A percentile compares a stretch with the other conserved stretches of the same genome.
Conservation (phyloP, 2,797 vertebrate species). For the Hippocampus kuda region DNA sequence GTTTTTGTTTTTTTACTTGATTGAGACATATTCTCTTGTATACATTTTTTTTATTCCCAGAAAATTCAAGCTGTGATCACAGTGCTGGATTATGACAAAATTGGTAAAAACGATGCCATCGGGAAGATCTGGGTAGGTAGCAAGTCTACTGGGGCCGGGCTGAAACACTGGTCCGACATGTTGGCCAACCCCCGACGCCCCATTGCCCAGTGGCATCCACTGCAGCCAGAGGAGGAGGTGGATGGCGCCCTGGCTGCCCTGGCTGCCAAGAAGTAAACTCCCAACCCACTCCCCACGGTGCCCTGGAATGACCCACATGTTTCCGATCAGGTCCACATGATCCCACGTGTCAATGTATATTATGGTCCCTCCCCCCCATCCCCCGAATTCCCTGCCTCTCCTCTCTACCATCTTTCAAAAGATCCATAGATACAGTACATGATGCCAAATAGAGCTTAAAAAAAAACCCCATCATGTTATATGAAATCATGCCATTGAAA, state of each 20-base stretch:
- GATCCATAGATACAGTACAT: constrained; percentile 41
- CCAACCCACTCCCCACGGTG: constrained; percentile 20
- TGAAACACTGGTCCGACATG: constrained; percentile 98
- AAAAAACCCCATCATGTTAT: constrained; percentile 39
- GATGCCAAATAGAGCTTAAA: constrained; percentile 50
- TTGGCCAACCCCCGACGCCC: constrained; percentile 92
- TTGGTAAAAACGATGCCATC: constrained; percentile 96
- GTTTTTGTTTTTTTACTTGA: not conserved
- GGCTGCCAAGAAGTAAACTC: constrained; percentile 82
- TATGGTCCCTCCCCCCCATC: constrained; percentile 35
- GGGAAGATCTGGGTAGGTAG: constrained; percentile 92
- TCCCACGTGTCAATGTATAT: constrained; percentile 51
- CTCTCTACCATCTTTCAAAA: constrained; percentile 35
- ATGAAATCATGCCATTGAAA: constrained; percentile 51
- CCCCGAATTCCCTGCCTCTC: constrained; percentile 17
- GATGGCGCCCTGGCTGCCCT: constrained; percentile 77
- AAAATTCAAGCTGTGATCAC: constrained; percentile 96
- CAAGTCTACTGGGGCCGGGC: constrained; percentile 82
- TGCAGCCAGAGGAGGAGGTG: constrained; percentile 94
- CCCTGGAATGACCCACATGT: constrained; percentile 17
- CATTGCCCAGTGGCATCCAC: constrained; percentile 96
- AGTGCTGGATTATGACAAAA: constrained; percentile 96
- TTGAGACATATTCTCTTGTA: constrained; percentile 4
- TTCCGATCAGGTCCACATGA: constrained; percentile 35
- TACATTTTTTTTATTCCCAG: constrained; percentile 49